Conservation (phyloP, 2,888 invertebrate genomes). For the Vandiemenella viatica region DNA sequence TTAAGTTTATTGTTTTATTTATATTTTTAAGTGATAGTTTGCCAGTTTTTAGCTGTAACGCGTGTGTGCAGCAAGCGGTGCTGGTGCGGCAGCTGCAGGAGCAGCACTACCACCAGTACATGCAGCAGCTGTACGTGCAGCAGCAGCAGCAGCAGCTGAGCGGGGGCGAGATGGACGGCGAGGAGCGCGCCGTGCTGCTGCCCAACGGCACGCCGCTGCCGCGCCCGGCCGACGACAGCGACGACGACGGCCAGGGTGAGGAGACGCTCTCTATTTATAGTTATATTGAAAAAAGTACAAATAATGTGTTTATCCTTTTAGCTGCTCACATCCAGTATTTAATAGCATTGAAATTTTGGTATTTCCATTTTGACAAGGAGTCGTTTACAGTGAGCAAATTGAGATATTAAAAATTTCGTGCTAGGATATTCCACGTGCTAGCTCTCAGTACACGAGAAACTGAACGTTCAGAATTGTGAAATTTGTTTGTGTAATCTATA, state of each 20-base stretch:
- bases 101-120: conserved; percentile 97
- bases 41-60: not conserved
- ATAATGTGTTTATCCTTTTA: conserved; percentile 1
- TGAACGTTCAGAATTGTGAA: too few relatives aligned
- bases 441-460: too few relatives aligned
- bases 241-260: conserved; percentile 18
- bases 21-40: not conserved
- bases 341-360: too few relatives aligned
- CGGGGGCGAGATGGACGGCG: conserved; percentile 21
- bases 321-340: too few relatives aligned
- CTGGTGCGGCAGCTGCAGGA: conserved; percentile 91
- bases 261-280: conserved; percentile 8
- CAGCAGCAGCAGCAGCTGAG: conserved; percentile 22
- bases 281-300: too few relatives aligned
- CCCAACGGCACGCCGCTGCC: conserved; percentile 17
- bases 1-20: not conserved
- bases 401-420: too few relatives aligned
- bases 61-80: conserved; percentile 63
- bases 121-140: conserved; percentile 73
- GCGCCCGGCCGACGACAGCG: not conserved
- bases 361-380: too few relatives aligned
- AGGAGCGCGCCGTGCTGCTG: conserved; percentile 19
- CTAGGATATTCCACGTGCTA: too few relatives aligned
- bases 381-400: too few relatives aligned
- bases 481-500: too few relatives aligned